Evolutionary conservation across 2,888 invertebrate species (phyloP).

Genomic region (Pristionchus fissidentatus): DNA sequence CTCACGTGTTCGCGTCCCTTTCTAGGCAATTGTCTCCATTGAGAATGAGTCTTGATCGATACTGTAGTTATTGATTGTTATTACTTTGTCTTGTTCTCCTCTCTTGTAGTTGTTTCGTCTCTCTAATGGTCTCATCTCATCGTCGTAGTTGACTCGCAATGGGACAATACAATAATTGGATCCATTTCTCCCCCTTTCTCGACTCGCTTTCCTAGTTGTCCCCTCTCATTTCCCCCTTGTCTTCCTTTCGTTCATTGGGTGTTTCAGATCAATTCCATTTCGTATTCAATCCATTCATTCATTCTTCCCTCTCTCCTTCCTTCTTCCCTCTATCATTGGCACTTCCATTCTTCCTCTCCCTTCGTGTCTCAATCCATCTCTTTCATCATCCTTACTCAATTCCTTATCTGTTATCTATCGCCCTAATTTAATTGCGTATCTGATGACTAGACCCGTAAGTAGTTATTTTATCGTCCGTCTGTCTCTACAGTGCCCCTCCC

Average conservation of each 20-base stretch:
- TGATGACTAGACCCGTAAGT: background rate
- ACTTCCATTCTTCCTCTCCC: slow-evolving; percentile 6
- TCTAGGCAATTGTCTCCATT: slow-evolving; percentile 34
- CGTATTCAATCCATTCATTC: background rate
- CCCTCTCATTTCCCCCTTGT: too few relatives aligned
- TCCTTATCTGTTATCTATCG: slow-evolving; percentile 9
- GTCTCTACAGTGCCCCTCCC: background rate
- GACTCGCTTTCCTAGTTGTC: slow-evolving; percentile 11
- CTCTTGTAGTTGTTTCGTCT: too few relatives aligned
- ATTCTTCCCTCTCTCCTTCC: background rate
- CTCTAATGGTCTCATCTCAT: background rate
- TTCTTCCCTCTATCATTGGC: background rate
- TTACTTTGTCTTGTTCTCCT: too few relatives aligned
- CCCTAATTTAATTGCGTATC: slow-evolving; percentile 16
- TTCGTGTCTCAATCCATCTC: slow-evolving; percentile 14
- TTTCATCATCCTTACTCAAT: slow-evolving; percentile 33
- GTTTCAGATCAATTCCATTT: slow-evolving; percentile 34
- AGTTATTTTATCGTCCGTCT: background rate
- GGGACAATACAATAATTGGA: background rate
- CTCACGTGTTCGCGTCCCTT: background rate
- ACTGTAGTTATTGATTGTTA: background rate
- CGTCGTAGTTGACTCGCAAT: background rate
- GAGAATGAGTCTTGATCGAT: slow-evolving; percentile 8
- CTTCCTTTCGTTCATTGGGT: slow-evolving; percentile 6
- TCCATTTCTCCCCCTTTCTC: background rate